phyloP scores from a whole-genome alignment of 2,888 invertebrate species.

The Nomada fabriciana region DNA sequence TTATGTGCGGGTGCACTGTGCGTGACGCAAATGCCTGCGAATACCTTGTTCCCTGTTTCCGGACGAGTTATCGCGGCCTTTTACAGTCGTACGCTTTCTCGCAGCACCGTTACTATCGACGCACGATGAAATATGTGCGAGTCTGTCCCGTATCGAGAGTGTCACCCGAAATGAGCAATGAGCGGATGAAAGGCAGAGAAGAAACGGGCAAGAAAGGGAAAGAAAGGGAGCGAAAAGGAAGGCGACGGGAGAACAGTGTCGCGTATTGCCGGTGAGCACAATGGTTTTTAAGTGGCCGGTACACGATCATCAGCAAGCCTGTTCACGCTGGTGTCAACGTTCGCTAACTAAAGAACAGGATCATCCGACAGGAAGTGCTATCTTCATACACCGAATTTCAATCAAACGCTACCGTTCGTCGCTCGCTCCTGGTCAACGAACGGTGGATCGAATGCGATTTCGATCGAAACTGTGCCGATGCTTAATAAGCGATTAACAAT shows the following conservation, averaged over 20 bases:
- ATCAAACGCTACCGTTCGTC: conserved; percentile 61
- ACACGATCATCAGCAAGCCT: conserved; percentile 25
- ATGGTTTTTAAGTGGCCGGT: conserved; percentile 53
- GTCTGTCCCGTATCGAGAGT: conserved; percentile 8
- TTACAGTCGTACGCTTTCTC: conserved; percentile 42
- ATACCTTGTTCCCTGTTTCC: conserved; percentile 51
- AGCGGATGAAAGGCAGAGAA: not conserved
- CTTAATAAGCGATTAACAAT: not conserved
- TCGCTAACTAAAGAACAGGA: conserved; percentile 67
- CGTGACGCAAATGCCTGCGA: conserved; percentile 47
- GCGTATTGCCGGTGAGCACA: conserved; percentile 20
- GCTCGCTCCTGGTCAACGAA: conserved; percentile 40
- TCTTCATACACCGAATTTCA: conserved; percentile 74
- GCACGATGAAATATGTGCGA: conserved; percentile 36
- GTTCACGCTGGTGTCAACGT: conserved; percentile 68
- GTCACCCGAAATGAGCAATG: conserved; percentile 13
- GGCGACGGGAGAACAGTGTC: conserved; percentile 1
- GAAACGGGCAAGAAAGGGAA: not conserved
- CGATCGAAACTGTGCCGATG: conserved; percentile 16
- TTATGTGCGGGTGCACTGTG: conserved; percentile 43
- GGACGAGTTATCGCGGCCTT: conserved; percentile 45
- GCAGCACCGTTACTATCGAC: conserved; percentile 44
- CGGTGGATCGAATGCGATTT: conserved; percentile 18
- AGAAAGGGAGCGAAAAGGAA: conserved; percentile 7
- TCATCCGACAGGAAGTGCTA: conserved; percentile 67